These are phyloP conservation scores for Thalassoma bifasciatum DNA, from an alignment of 2,113 vertebrate species.

Conservation along the genomic window DNA sequence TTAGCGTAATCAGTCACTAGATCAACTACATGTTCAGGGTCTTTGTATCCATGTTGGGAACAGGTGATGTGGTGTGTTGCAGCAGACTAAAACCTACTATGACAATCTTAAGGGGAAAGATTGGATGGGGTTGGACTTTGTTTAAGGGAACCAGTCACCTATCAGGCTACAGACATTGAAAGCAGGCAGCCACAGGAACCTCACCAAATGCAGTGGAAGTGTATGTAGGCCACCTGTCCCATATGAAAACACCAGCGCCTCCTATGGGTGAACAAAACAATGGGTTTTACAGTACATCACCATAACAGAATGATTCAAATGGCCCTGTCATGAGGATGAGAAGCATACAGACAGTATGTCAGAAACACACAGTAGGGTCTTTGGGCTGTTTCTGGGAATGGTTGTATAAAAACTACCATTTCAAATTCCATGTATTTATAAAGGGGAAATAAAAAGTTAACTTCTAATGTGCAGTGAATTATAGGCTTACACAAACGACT, in stretches of 20 bases:
- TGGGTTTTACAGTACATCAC: conserved; percentile 78
- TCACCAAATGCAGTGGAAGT: conserved; percentile 86
- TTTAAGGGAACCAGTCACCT: conserved; percentile 54
- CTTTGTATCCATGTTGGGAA: conserved; percentile 42
- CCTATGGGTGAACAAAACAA: conserved; percentile 86
- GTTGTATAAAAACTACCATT: background rate
- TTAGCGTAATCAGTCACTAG: background rate
- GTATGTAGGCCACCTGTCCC: conserved; percentile 84
- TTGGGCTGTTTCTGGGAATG: conserved; percentile 29
- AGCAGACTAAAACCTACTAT: conserved; percentile 28
- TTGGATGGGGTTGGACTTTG: conserved; percentile 47
- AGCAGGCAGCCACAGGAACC: conserved; percentile 79
- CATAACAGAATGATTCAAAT: conserved; percentile 65
- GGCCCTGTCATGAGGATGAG: conserved; percentile 57
- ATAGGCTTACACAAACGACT: no score
- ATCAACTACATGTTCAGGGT: conserved; percentile 15
- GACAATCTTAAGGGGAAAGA: conserved; percentile 37
- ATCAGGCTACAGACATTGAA: conserved; percentile 72
- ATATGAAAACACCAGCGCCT: conserved; percentile 87
- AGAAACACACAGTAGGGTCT: conserved; percentile 23
- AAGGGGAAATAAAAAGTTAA: no score
- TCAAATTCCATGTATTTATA: no score
- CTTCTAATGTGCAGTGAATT: no score
- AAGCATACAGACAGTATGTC: conserved; percentile 23
- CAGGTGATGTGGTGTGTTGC: conserved; percentile 26